Evolutionary conservation across 2,113 vertebrate species (phyloP), one percentile per base, ranked within the genome.

Genomic region (Ahaetulla prasina): DNA sequence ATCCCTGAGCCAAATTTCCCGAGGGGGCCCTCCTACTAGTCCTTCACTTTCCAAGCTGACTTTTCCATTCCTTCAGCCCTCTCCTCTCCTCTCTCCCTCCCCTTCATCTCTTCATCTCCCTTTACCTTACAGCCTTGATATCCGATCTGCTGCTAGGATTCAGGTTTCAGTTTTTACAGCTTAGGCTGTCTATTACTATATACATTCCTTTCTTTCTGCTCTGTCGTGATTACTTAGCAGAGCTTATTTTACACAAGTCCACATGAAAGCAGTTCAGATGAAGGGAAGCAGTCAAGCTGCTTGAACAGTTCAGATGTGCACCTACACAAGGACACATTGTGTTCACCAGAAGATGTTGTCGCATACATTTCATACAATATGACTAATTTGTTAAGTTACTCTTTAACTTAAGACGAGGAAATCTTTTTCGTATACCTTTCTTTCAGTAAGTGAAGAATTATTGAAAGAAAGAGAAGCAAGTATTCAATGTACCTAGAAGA

Each of bases 151-250:
- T 93, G 94, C 97, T 97, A 97, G 97, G 97, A 96, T 98, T 99
- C 98, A 93, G 97, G 98, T 99, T 99, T 98, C 99, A 98, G 98
- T 99, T 99, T 99, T 99, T 99, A 99, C 99, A 99, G 99, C 99
- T 99, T 98, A 98, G 98, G 98, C 98, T 98, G 97, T 97, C 98
- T 98, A 97, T 98, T 98, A 98, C 98, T 99, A 98, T 99, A 98
- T 99, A 99, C 98, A 99, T 99, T 99, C 99, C 99, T 99, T 98
- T 99, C 98, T 99, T 98, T 98, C 97, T 98, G 97, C 98, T 96
- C 97, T 97, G 98, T 97, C 97, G 97, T 98, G 98, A 99, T 99
- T 99, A 99, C 98, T 99, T 98, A 98, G 98, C 96, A 96, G 95
- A 97, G 98, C 98, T 99, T 99, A 98, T 98, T 99, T 99, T 99